Base-by-base conservation (phyloP, 2,113 vertebrate species). In the Sinocyclocheilus rhinocerous region DNA sequence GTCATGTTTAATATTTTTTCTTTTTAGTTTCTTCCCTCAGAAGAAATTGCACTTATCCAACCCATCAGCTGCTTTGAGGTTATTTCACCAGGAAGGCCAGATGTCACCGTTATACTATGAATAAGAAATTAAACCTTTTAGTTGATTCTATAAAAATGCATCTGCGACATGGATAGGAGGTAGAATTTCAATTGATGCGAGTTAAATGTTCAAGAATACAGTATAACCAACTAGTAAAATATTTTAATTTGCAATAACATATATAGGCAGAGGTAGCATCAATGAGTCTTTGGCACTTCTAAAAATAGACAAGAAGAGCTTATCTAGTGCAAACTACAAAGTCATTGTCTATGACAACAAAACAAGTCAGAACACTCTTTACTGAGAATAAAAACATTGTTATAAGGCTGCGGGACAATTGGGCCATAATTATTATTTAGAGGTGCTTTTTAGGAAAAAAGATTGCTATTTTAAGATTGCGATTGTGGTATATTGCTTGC, bases 101-200 rank as follows among this genome's bases (percentile, higher is more conserved):
- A 96, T 85, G 29, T 90, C 84, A 48, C 95, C 95, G 0, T 93
- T 90, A 0, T 96, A 90, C 94, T 91, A 84, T 76, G 29, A 88
- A 9, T 52, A 45, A 85, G 11, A 69, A 52, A 50, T 24, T 22
- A 26, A 76, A 22, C 15, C 0, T 81, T 79, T 61, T 39, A 42
- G 77, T 39, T 42, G 20, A 6, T 61, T 42, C 3, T 16, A 8
- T 69, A 36, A 6, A 52, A 29, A 29, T 11, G 59, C 11, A 45
- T 45, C 8, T 45, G 24, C 1, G 7, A 78, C 12, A 57, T 36
- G 45, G 48, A 9, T 3, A 36, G 29, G 29, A 8, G 26, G 6
- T 36, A 12, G 9, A 22, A 42, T 72, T 72, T 59, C 20, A n/a
- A n/a, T 59, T 59, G 63, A 65, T 67, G 6, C 0, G 4, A 29